Evolutionary conservation across 2,113 vertebrate genomes (phyloP), one percentile per base, ranked within the genome.

Genomic region (Cynoglossus semilaevis): DNA sequence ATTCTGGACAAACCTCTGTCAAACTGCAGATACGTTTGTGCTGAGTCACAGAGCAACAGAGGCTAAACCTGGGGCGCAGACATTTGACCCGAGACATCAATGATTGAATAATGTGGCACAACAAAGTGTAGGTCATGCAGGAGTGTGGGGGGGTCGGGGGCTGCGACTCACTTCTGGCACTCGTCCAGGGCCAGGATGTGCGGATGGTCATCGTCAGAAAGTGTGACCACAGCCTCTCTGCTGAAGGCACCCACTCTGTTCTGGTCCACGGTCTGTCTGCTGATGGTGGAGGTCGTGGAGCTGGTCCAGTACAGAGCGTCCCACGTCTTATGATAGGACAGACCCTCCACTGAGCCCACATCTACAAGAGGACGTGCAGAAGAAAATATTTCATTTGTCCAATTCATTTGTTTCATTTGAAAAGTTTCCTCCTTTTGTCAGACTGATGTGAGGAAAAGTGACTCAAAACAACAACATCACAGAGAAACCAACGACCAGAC

Each of bases 261-360:
- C 82, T 94, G 95, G 76, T 98, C 93, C 58, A 98, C 90, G 0
- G 92, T 93, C 71, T 98, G 94, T 48, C 97, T 92, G 22, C 87
- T 96, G 84, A 99, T 97, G 54, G 93, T 97, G 50, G 95, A 97
- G 0, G 94, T 94, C 12, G 94, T 98, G 36, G 96, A 97, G 76
- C 96, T 98, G 80, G 94, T 98, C 97, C 97, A 99, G 74, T 96
- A 99, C 7, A 99, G 81, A 1, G 95, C 92, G 83, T 98, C 96
- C 96, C 94, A 98, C n/a, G 92, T 92, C 54, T 89, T 86, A 55
- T 98, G 96, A 73, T 98, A 98, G 15, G 96, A 94, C 76, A 99
- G 90, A 11, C 97, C 97, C 73, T 99, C 97, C 19, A 99, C 96
- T 18, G 97, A 98, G 9, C 95, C 97, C 18, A 97, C 96, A 86